Evolutionary conservation across 2,113 vertebrate species (phyloP), one percentile per base, ranked within the genome.

Genomic region (Callionymus lyra): DNA sequence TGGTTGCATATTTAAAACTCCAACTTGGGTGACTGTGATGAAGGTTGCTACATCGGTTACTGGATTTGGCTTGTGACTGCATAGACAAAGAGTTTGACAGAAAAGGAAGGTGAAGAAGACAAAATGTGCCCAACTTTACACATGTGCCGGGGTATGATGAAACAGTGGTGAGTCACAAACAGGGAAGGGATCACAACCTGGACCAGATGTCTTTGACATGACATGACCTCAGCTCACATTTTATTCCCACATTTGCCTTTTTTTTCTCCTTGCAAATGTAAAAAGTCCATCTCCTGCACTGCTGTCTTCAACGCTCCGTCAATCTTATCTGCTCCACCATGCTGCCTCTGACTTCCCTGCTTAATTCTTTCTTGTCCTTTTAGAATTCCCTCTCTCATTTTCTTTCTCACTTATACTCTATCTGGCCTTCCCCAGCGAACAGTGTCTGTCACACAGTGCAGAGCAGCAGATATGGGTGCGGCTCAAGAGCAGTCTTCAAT

Each of bases 271-370:
- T 65, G 58, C 65, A 68, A 53, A 68, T 17, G 21, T 44, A 50
- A 9, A 4, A 33, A 41, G 44, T 58, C 45, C 40, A 49, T 66
- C 42, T 34, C 56, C 56, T 69, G 65, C 63, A 53, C 47, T 13
- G 16, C 56, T 31, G n/a, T 50, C 47, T 51, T 60, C 47, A 50
- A 51, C 35, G 36, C 69, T 54, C 54, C 34, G 62, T 76, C 70
- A 70, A 53, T 75, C 69, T 69, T 70, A 75, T 75, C 77, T 68
- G 17, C 48, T 49, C 55, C 12, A 21, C 59, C 74, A 71, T 44
- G 66, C 66, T 57, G 65, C 77, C 63, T 53, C 74, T 69, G 71
- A 71, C 73, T 72, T 63, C 16, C 6, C 55, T 61, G 53, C 55
- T 53, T 65, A 65, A 67, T 70, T 72, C 66, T 65, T 56, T 67